These are phyloP conservation scores for Todus mexicanus DNA, from an alignment of 2,797 vertebrate species.

Conservation along the genomic window DNA sequence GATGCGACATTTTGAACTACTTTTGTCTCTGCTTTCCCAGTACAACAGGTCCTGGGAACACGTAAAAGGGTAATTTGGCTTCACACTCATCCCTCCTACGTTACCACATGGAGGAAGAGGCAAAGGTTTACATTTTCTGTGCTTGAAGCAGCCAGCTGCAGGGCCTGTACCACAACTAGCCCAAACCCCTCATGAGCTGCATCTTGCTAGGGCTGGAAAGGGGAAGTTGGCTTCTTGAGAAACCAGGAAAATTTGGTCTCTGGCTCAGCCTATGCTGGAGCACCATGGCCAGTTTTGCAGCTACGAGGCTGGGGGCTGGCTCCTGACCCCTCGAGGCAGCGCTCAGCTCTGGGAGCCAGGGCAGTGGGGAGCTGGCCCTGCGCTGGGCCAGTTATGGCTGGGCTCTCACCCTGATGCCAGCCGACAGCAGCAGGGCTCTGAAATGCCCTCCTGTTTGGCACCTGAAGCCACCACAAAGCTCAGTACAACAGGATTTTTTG, in stretches of 20 bases:
- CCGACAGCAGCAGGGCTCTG: not conserved
- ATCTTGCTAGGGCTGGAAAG: rapidly evolving
- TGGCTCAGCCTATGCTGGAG: not conserved
- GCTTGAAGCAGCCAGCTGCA: not conserved
- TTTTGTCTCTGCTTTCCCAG: not conserved
- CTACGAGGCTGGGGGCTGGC: rapidly evolving
- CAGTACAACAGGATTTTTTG: rapidly evolving
- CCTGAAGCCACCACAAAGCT: not conserved
- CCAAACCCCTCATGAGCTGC: rapidly evolving
- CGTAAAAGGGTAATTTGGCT: not conserved
- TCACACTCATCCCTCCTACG: too few relatives aligned
- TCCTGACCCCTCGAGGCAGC: rapidly evolving
- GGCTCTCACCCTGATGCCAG: too few relatives aligned
- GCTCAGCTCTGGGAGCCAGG: rapidly evolving
- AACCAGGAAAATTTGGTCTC: rapidly evolving
- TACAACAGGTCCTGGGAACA: not conserved
- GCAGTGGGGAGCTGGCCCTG: rapidly evolving
- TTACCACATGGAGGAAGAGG: too few relatives aligned
- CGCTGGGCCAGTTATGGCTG: rapidly evolving
- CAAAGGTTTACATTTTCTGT: too few relatives aligned
- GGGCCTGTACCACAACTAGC: not conserved
- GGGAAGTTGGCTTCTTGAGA: rapidly evolving
- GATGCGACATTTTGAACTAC: not conserved
- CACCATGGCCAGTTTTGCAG: rapidly evolving
- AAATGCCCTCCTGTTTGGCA: not conserved